Conservation (phyloP, 2,888 invertebrate species). For the Epinotia demarniana region DNA sequence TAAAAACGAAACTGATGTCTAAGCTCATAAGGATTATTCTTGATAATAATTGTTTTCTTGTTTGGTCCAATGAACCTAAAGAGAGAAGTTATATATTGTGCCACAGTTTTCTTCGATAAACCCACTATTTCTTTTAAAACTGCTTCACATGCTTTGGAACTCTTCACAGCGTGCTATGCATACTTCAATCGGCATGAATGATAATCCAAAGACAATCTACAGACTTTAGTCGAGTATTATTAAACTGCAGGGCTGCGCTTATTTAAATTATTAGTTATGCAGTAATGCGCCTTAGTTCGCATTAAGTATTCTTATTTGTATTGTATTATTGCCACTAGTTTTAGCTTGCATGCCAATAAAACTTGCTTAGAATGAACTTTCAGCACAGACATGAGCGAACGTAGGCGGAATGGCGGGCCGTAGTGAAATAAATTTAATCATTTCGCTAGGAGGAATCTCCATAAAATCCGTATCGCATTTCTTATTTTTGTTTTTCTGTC, state of each 20-base stretch:
- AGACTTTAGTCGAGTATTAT: no score
- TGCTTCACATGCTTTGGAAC: background rate
- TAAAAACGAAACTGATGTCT: background rate
- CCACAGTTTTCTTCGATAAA: background rate
- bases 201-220: no score
- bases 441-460: background rate
- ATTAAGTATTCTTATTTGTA: background rate
- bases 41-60: background rate
- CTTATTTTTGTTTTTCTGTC: conserved; percentile 21
- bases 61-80: background rate
- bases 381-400: background rate
- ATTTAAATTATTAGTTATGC: background rate
- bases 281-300: background rate
- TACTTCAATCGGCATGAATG: background rate
- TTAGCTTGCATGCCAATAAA: background rate
- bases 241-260: no score
- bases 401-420: background rate
- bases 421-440: background rate
- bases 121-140: background rate
- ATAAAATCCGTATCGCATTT: background rate
- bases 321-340: background rate
- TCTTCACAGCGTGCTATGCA: background rate
- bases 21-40: background rate
- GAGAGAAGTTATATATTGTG: background rate
- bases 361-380: background rate